Evolutionary conservation across 2,113 vertebrate species (phyloP).

Genomic region (Ctenodactylus gundi): DNA sequence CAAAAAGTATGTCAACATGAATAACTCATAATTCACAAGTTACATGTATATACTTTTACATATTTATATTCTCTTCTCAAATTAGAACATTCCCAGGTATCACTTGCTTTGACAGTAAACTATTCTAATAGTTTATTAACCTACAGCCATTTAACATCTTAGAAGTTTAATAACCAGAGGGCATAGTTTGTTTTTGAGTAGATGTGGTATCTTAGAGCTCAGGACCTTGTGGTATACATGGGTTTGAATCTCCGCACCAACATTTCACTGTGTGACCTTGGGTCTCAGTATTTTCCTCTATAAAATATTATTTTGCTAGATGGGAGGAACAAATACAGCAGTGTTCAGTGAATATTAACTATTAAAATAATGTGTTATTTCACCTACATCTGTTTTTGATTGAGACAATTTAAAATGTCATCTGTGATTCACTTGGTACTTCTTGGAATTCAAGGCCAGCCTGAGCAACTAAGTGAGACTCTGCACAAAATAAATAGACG

Average conservation of each 20-base stretch:
- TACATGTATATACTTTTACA: neutral
- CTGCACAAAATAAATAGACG: neutral
- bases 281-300: neutral
- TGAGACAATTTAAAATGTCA: neutral
- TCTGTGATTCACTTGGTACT: neutral
- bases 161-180: neutral
- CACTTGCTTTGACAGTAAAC: neutral
- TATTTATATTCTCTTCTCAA: slow-evolving; percentile 26
- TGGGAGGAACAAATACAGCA: neutral
- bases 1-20: neutral
- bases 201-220: neutral
- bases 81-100: neutral
- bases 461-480: neutral
- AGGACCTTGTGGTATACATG: neutral
- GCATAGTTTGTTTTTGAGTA: neutral
- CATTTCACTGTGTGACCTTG: neutral
- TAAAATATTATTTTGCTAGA: neutral
- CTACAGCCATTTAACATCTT: slow-evolving; percentile 17
- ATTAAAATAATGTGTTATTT: neutral
- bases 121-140: neutral
- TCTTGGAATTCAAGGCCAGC: neutral
- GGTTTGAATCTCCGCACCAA: neutral
- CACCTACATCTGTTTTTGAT: neutral
- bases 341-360: neutral
- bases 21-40: neutral